Evolutionary conservation across 2,888 invertebrate genomes (phyloP).

Genomic region (Nymphalis c-album): DNA sequence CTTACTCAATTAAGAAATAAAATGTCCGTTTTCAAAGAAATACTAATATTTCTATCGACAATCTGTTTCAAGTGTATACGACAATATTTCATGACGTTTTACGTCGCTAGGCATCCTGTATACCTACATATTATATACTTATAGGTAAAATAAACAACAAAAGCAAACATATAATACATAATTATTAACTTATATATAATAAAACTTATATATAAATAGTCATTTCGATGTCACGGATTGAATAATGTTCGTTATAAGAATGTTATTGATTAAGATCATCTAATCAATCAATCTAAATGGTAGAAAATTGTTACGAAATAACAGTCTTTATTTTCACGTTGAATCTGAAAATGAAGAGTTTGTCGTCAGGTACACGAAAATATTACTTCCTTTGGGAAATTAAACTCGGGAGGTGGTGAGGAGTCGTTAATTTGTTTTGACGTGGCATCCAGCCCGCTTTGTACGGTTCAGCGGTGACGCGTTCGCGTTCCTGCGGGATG

Average conservation of each 20-base stretch:
- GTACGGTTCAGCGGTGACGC: slow-evolving; percentile 23
- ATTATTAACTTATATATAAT: no score
- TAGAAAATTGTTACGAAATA: slow-evolving; percentile 22
- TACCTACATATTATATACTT: no score
- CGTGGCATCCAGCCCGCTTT: slow-evolving; percentile 38
- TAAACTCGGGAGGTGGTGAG: slow-evolving; percentile 63
- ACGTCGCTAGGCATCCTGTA: no score
- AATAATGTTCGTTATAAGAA: not conserved
- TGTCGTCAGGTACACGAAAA: slow-evolving; percentile 41
- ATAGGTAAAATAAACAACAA: no score
- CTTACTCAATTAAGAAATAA: no score
- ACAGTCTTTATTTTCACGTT: slow-evolving; percentile 23
- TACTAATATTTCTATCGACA: no score
- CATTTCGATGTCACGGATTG: not conserved
- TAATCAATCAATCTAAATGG: slow-evolving; percentile 3
- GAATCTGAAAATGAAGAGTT: slow-evolving; percentile 18
- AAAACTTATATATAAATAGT: no score
- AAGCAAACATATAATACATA: no score
- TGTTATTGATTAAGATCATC: not conserved
- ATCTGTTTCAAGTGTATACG: no score
- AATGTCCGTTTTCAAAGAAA: no score
- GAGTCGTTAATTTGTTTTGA: slow-evolving; percentile 72
- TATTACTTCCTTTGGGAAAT: slow-evolving; percentile 72
- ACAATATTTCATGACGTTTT: no score
- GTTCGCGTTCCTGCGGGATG: slow-evolving; percentile 32